Conservation (phyloP, 92 coral and sea anemone genomes). For the Phenganax subtilis region DNA sequence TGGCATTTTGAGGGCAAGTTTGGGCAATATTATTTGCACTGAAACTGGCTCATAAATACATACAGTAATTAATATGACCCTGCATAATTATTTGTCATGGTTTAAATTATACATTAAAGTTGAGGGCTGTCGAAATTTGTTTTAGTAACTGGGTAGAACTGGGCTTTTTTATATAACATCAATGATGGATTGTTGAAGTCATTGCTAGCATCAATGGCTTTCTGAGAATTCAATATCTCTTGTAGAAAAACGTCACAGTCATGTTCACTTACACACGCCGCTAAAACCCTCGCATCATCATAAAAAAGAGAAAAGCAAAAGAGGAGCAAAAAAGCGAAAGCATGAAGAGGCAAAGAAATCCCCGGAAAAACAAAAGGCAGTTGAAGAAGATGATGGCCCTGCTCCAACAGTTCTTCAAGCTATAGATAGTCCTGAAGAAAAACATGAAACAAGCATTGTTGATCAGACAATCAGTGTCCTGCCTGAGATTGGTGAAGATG, state of each 20-base stretch:
- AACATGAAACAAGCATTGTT: slow-evolving; percentile 24
- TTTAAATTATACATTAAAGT: too few species aligned
- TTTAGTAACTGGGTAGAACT: too few species aligned
- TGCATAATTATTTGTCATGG: too few species aligned
- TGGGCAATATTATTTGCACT: neutral
- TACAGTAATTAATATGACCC: too few species aligned
- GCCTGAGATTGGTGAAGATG: slow-evolving; percentile 32
- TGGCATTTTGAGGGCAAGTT: neutral
- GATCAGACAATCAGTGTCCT: slow-evolving; percentile 38
- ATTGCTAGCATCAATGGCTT: too few species aligned
- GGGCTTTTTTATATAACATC: too few species aligned
- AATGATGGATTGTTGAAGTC: too few species aligned
- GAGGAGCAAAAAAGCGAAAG: slow-evolving; percentile 16
- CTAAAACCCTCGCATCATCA: slow-evolving; percentile 42
- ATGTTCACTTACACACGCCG: slow-evolving; percentile 35
- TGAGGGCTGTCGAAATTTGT: too few species aligned
- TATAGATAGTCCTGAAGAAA: neutral
- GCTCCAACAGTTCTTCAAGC: neutral
- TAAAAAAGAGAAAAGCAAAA: slow-evolving; percentile 31
- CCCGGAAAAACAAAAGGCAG: neutral
- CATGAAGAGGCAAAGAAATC: slow-evolving; percentile 15
- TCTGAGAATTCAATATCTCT: neutral
- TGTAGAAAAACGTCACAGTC: slow-evolving; percentile 37
- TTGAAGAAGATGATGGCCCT: neutral
- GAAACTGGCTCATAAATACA: neutral